Percentiles rank a stretch among this genome's conserved stretches.
phyloP scores from a whole-genome alignment of 2,888 invertebrate genomes.

The Nipponacmea schrenckii region DNA sequence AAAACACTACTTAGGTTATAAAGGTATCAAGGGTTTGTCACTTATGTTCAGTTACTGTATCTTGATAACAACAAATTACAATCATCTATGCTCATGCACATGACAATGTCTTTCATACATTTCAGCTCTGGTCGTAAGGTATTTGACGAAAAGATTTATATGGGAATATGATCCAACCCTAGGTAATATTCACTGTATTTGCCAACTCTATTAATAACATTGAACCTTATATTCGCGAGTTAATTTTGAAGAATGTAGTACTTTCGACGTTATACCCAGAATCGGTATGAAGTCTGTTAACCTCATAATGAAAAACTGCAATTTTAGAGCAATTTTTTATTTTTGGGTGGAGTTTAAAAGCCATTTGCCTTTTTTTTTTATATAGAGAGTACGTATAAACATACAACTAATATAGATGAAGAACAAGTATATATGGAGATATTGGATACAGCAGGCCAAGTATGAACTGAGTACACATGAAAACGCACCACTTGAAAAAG shows the following conservation, averaged over 20 bases:
- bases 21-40: too few relatives aligned
- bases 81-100: too few relatives aligned
- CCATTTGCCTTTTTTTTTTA: slow-evolving; percentile 15
- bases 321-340: neutral
- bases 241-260: too few relatives aligned
- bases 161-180: slow-evolving; percentile 66
- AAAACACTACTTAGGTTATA: too few relatives aligned
- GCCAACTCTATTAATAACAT: too few relatives aligned
- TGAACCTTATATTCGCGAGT: too few relatives aligned
- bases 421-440: slow-evolving; percentile 61
- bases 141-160: slow-evolving; percentile 62
- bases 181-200: slow-evolving; percentile 38
- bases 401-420: slow-evolving; percentile 59
- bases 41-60: too few relatives aligned
- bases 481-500: too few relatives aligned
- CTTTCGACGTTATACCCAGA: neutral
- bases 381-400: slow-evolving; percentile 58
- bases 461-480: slow-evolving; percentile 29
- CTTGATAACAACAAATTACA: too few relatives aligned
- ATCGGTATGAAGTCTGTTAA: neutral
- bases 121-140: slow-evolving; percentile 64
- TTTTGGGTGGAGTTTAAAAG: neutral
- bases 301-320: neutral
- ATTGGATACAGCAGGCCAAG: slow-evolving; percentile 65
- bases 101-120: slow-evolving; percentile 9